phyloP scores from a whole-genome alignment of 2,797 vertebrate genomes.

The Muscicapa striata region DNA sequence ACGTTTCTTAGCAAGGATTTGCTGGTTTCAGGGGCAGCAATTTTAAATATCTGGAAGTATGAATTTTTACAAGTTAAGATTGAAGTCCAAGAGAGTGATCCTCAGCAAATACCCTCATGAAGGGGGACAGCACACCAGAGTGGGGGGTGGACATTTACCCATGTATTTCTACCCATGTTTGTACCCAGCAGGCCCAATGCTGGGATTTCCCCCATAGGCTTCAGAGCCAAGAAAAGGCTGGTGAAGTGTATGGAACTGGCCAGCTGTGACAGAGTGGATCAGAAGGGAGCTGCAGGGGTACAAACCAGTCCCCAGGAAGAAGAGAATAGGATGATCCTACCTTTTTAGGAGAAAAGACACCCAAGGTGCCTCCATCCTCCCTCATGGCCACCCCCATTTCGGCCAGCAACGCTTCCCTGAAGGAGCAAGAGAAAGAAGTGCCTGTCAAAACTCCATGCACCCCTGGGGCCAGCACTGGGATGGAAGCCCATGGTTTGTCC shows the following conservation, averaged over 20 bases:
- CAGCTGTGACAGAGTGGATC: background rate
- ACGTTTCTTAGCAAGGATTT: rapidly evolving
- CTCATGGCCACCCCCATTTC: constrained; percentile 99
- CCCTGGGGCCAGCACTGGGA: background rate
- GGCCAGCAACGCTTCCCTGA: constrained; percentile 93
- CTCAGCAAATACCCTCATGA: background rate
- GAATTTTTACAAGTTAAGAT: background rate
- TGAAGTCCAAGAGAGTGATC: background rate
- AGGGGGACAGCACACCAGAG: background rate
- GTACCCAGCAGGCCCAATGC: background rate
- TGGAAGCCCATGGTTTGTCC: background rate
- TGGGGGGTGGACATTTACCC: background rate
- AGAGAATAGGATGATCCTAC: constrained; percentile 72
- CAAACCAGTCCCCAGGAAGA: background rate
- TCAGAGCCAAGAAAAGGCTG: background rate
- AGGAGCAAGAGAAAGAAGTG: constrained; percentile 21
- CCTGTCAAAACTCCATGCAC: background rate
- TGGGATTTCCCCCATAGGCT: rapidly evolving
- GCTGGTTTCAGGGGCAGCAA: background rate
- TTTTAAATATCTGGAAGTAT: background rate
- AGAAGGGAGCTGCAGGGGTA: background rate
- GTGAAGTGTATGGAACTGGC: background rate
- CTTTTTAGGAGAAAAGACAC: constrained; percentile 98
- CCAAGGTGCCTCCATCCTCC: constrained; percentile 95
- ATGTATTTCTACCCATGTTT: rapidly evolving